These are phyloP conservation scores for Aphaenogaster rudis DNA, from an alignment of 1,140 invertebrate species.

Conservation along the genomic window DNA sequence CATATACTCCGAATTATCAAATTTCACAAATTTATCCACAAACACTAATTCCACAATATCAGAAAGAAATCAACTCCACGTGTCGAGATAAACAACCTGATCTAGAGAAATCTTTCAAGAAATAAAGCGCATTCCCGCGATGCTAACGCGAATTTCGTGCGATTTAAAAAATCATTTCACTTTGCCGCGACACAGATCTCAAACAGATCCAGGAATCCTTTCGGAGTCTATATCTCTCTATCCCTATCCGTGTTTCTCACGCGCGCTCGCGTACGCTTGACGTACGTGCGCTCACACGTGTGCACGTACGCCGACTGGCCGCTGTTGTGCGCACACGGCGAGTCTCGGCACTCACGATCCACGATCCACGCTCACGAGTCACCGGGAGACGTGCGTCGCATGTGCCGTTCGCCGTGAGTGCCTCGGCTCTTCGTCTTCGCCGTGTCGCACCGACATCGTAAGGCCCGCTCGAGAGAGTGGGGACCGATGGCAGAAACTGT, in stretches of 20 bases:
- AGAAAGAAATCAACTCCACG: neutral
- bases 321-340: conserved; percentile 26
- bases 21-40: conserved; percentile 9
- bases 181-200: neutral
- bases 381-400: conserved; percentile 69
- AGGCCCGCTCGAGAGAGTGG: conserved; percentile 11
- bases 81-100: neutral
- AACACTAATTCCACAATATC: conserved; percentile 12
- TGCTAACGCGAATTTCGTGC: neutral
- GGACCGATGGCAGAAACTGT: conserved; percentile 58
- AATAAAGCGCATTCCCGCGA: neutral
- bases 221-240: neutral
- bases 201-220: neutral
- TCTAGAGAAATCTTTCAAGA: neutral
- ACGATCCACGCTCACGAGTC: conserved; percentile 59
- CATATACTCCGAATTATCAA: neutral
- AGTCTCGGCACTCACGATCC: conserved; percentile 38
- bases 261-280: conserved; percentile 35
- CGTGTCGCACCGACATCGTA: conserved; percentile 32
- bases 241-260: conserved; percentile 37
- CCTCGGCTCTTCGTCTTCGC: conserved; percentile 48
- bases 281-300: conserved; percentile 72
- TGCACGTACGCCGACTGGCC: conserved; percentile 72
- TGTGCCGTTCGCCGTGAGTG: conserved; percentile 65
- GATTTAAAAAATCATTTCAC: neutral